phyloP scores from a whole-genome alignment of 2,888 invertebrate genomes.

The Protodeltote pygarga region DNA sequence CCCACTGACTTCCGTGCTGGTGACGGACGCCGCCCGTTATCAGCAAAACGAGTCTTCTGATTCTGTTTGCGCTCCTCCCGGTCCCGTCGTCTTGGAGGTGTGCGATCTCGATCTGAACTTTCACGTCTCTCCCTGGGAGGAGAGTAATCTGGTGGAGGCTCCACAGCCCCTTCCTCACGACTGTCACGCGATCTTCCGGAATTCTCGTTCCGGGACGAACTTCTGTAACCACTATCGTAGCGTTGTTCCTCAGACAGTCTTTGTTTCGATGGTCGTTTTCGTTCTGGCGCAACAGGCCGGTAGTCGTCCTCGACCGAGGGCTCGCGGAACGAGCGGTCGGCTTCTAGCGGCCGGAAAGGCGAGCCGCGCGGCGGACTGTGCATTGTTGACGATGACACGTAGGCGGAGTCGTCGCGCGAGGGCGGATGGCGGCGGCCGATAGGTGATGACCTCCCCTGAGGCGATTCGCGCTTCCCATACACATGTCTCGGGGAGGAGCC shows the following conservation, averaged over 20 bases:
- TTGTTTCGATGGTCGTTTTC: slow-evolving; percentile 88
- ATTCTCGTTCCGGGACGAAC: slow-evolving; percentile 85
- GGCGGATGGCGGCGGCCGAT: slow-evolving; percentile 80
- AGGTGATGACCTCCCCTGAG: slow-evolving; percentile 77
- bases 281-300: slow-evolving; percentile 88
- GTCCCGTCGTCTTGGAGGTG: slow-evolving; percentile 80
- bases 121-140: slow-evolving; percentile 86
- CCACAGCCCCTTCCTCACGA: slow-evolving; percentile 83
- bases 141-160: slow-evolving; percentile 91
- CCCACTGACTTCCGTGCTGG: slow-evolving; percentile 85
- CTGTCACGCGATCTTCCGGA: slow-evolving; percentile 82
- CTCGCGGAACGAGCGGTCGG: slow-evolving; percentile 80
- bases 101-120: slow-evolving; percentile 77
- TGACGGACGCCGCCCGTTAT: slow-evolving; percentile 74
- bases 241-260: slow-evolving; percentile 82
- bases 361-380: slow-evolving; percentile 86
- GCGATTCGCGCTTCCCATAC: slow-evolving; percentile 78
- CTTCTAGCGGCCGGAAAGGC: slow-evolving; percentile 79
- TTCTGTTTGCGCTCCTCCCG: slow-evolving; percentile 87
- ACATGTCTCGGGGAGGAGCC: slow-evolving; percentile 77
- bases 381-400: slow-evolving; percentile 86
- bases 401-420: slow-evolving; percentile 86
- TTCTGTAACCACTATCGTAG: slow-evolving; percentile 87
- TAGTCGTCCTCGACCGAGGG: slow-evolving; percentile 83
- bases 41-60: slow-evolving; percentile 91